Percentiles rank a stretch among this genome's conserved stretches.
Conservation (phyloP, 2,888 invertebrate genomes). For the Netelia fuscicornis region DNA sequence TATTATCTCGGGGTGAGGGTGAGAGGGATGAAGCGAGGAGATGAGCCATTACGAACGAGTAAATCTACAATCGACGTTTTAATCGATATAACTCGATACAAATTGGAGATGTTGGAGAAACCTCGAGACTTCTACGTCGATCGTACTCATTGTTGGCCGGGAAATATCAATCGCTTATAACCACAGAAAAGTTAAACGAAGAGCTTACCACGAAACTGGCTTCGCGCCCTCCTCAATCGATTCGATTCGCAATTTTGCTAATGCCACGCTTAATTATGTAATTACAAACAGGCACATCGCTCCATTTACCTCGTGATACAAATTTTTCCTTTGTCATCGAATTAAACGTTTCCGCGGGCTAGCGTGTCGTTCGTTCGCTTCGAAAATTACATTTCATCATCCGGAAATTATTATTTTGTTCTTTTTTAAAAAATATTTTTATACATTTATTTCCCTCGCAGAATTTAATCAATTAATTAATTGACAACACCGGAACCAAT, state of each 20-base stretch:
- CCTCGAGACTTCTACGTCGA: neutral
- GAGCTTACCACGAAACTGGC: neutral
- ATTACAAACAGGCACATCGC: neutral
- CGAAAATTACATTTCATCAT: too few species aligned
- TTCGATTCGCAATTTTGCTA: constrained; percentile 1
- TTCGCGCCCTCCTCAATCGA: neutral
- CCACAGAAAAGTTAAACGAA: neutral
- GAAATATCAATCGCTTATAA: neutral
- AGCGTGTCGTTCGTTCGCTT: too few species aligned
- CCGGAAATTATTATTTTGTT: too few species aligned
- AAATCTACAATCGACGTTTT: neutral
- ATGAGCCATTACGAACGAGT: neutral
- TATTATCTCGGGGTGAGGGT: neutral
- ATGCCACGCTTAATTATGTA: constrained; percentile 5
- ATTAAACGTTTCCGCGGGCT: neutral
- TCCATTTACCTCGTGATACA: neutral
- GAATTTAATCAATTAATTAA: neutral
- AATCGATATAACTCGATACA: neutral
- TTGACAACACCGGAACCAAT: neutral
- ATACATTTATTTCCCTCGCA: neutral
- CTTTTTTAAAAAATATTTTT: too few species aligned
- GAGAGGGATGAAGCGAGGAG: neutral
- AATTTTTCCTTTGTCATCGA: neutral
- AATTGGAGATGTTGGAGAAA: neutral
- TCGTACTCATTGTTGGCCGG: neutral